Base-by-base conservation (phyloP, 2,888 invertebrate genomes). In the Dryococelus australis region DNA sequence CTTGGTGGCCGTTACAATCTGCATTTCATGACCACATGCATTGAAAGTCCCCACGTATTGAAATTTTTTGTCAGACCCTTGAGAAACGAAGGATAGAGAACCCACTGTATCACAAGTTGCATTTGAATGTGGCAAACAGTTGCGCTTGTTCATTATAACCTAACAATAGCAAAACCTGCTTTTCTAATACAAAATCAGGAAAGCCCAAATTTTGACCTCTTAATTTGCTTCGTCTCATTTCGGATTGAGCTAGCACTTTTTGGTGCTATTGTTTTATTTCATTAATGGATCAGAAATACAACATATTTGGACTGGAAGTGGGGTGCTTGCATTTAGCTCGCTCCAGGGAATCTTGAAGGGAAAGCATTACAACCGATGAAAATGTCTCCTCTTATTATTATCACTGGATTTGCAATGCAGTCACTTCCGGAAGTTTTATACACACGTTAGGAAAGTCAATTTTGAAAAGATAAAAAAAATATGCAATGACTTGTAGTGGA, bases 261-360 rank as follows among this genome's bases (percentile, higher is more conserved):
- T 83, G 83, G 28, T 28, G 83, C 83, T 83, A n/a, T 27, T 83
- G 12, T 26, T 26, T 28, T 83, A 83, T 83, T 83, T 83, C 13
- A 83, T 83, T 26, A 24, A 83, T 28, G 83, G 12, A 8, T 43
- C 83, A 27, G 43, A 27, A 28, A 83, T 83, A 12, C 27, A 83
- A 28, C 83, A 83, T 28, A 83, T 83, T 83, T 24, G 10, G 79
- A 79, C 79, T 79, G 79, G 20, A 79, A 79, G 79, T 79, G 79
- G n/a, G 79, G 79, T 79, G 79, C 79, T 79, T 79, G 79, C 79
- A 27, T 79, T 24, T 20, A 24, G 79, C 79, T 79, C 79, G 20
- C 79, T 6, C 79, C 79, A 79, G 27, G 79, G 4, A 27, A 79
- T 26, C 79, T 79, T 79, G n/a, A 79, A 79, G n/a, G 79, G 79